Conservation (phyloP, 2,113 vertebrate genomes). For the Brachypodius melanocephalos region DNA sequence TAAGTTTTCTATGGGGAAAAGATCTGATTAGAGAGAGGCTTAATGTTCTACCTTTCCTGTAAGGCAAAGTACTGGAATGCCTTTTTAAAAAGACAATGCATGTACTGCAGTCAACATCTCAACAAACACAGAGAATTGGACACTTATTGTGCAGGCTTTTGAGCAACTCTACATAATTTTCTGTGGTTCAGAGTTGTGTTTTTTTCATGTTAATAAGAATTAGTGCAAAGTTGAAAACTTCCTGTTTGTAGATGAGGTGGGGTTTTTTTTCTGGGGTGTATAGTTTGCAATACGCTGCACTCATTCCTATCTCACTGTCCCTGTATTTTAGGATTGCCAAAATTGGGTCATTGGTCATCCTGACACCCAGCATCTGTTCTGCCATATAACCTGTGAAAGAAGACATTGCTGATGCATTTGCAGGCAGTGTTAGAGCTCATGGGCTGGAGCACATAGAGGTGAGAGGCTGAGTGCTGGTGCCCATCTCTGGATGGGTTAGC, state of each 20-base stretch:
- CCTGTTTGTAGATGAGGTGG: neutral
- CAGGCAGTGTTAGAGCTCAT: neutral
- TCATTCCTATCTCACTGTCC: neutral
- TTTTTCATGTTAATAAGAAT: neutral
- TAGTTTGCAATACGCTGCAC: neutral
- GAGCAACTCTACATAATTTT: neutral
- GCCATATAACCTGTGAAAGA: neutral
- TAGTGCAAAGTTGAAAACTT: neutral
- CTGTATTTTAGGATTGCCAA: neutral
- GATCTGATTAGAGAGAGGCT: neutral
- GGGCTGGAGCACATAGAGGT: neutral
- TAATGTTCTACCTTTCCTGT: neutral
- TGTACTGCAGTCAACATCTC: neutral
- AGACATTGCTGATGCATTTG: neutral
- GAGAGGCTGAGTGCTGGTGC: neutral
- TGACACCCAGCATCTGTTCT: neutral
- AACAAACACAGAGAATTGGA: neutral
- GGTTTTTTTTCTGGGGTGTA: neutral
- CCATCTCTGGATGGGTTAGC: neutral
- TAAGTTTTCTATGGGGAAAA: neutral
- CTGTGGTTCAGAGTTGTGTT: neutral
- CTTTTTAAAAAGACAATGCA: neutral
- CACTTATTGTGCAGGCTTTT: neutral
- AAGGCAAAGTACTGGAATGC: neutral
- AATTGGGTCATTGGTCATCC: neutral